Evolutionary conservation across 2,888 invertebrate genomes (phyloP).

Genomic region (Chaitophorus viminalis): DNA sequence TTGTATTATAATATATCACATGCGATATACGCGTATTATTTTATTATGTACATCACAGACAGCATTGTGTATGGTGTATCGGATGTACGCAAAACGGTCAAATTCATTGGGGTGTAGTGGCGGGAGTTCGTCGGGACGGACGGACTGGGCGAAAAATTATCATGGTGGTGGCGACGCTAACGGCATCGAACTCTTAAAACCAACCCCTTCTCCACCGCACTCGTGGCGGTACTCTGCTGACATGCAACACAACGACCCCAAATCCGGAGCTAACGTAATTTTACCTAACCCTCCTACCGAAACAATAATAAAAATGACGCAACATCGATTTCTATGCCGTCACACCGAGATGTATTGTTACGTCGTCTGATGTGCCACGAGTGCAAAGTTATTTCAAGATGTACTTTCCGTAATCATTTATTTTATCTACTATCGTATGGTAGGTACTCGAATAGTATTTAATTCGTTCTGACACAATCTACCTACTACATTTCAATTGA

Average conservation of each 20-base stretch:
- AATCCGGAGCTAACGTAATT: neutral
- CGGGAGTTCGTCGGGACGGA: neutral
- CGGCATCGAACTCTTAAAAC: neutral
- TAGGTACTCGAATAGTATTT: no score
- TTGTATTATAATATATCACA: neutral
- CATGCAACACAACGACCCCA: slow-evolving; percentile 24
- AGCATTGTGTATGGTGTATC: neutral
- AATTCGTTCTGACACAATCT: no score
- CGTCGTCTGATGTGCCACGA: no score
- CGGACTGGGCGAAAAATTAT: neutral
- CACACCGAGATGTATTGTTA: neutral
- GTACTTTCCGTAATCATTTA: no score
- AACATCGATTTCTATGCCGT: slow-evolving; percentile 34
- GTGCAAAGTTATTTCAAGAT: no score
- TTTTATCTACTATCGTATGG: no score
- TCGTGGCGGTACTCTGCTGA: neutral
- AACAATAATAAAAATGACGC: slow-evolving; percentile 26
- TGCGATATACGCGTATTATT: neutral
- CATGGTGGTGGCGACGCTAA: neutral
- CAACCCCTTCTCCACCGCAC: neutral
- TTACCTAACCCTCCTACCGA: neutral
- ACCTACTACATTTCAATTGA: no score
- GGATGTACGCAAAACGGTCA: neutral
- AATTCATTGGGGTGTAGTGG: neutral
- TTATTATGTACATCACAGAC: neutral